Evolutionary conservation across 2,888 invertebrate species (phyloP).

Genomic region (Lordiphosa fenestrarum): DNA sequence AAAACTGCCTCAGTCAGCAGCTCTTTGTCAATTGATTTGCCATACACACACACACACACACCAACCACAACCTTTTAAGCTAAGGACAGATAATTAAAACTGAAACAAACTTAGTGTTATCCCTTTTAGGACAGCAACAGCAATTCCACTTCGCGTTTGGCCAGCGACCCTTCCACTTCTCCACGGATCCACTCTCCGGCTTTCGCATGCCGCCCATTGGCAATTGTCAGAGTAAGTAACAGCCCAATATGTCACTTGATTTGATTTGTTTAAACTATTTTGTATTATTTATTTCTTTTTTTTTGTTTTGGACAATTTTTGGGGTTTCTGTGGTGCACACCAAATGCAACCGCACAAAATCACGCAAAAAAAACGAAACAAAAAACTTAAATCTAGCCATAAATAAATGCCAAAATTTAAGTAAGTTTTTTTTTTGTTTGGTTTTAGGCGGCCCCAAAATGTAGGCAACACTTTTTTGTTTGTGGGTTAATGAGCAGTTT

Average conservation of each 20-base stretch:
- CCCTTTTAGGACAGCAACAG: conserved; percentile 96
- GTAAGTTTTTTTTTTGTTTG: conserved; percentile 18
- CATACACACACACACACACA: conserved; percentile 21
- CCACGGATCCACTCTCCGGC: conserved; percentile 91
- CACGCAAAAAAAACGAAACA: conserved; percentile 64
- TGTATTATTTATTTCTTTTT: not conserved
- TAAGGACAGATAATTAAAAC: conserved; percentile 80
- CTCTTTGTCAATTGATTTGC: not conserved
- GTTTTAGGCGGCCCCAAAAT: conserved; percentile 8
- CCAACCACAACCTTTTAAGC: conserved; percentile 51
- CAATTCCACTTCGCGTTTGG: conserved; percentile 96
- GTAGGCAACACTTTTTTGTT: conserved; percentile 14
- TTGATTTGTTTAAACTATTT: not conserved
- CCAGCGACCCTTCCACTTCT: conserved; percentile 92
- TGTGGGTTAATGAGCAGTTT: conserved; percentile 5
- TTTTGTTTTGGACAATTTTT: not conserved
- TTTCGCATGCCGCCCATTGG: conserved; percentile 94
- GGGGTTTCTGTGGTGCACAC: conserved; percentile 41
- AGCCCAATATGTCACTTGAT: not conserved
- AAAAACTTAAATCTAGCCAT: conserved; percentile 50
- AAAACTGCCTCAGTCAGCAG: not conserved
- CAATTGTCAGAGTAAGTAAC: conserved; percentile 93
- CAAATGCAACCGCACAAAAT: conserved; percentile 61
- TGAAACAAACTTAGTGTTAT: conserved; percentile 87
- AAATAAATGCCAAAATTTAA: conserved; percentile 30